Percentiles rank a stretch among this genome's conserved stretches.
Conservation (phyloP, 2,797 vertebrate genomes). For the Rachycentron canadum region DNA sequence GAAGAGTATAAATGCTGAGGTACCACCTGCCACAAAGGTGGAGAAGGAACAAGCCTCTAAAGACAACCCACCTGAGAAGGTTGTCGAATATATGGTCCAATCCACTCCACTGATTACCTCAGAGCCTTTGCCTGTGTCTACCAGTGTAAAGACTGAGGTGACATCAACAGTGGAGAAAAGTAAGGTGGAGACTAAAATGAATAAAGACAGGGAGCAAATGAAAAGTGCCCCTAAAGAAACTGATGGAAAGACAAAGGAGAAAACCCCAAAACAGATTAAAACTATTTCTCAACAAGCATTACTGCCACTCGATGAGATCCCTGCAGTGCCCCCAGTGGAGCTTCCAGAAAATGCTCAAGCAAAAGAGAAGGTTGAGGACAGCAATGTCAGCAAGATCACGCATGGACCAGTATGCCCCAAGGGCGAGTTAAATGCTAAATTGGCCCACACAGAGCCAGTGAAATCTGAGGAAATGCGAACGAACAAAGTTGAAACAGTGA, state of each 20-base stretch:
- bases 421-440: conserved; percentile 16
- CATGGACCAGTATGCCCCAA: conserved; percentile 42
- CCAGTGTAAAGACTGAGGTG: conserved; percentile 30
- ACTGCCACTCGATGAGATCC: neutral
- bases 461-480: conserved; percentile 54
- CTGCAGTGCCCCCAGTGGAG: conserved; percentile 50
- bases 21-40: conserved; percentile 30
- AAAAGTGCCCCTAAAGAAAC: conserved; percentile 27
- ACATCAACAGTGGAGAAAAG: conserved; percentile 21
- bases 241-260: conserved; percentile 12
- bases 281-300: conserved; percentile 30
- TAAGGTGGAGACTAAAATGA: conserved; percentile 27
- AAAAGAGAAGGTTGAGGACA: conserved; percentile 50
- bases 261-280: conserved; percentile 36
- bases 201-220: conserved; percentile 19
- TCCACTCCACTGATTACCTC: conserved; percentile 22
- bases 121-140: conserved; percentile 13
- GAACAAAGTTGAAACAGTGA: conserved; percentile 68
- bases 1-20: conserved; percentile 42
- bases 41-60: conserved; percentile 26
- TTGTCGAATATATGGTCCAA: conserved; percentile 30
- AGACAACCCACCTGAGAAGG: conserved; percentile 23
- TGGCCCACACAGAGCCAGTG: conserved; percentile 39
- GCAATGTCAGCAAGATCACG: conserved; percentile 35
- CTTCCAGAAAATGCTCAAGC: conserved; percentile 37